Evolutionary conservation across 2,113 vertebrate species (phyloP), one percentile per base, ranked within the genome.

Genomic region (Perca schrenkii): DNA sequence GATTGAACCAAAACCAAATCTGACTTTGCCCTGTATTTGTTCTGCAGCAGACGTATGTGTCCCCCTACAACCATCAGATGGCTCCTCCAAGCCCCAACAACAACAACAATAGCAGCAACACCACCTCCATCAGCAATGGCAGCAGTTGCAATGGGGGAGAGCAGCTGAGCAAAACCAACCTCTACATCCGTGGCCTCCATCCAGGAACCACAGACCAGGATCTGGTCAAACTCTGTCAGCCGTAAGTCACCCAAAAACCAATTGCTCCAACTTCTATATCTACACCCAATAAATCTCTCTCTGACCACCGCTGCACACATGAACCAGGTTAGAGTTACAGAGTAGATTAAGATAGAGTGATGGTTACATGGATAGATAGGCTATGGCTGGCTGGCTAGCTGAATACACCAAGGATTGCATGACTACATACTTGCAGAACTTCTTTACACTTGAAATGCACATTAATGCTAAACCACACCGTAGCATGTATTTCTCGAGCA

Each of bases 161-260:
- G 85, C 97, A 97, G 89, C 95, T 98, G 89, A 98, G 97, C 93
- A 98, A 98, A 93, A 98, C 97, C 87, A 98, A 98, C 93, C 94
- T 98, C 60, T 98, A 98, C 89, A 98, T 98, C 90, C 96, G 97
- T 47, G 97, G 97, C 80, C 92, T 98, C 85, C 97, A 97, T 68
- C 97, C 97, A 2, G 96, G 96, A 88, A 98, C 97, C 82, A 98
- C 97, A 36, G 97, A 98, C 95, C 97, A 98, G 91, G 97, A 98
- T 91, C 96, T 98, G 46, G 97, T 97, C 92, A 97, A 98, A 91
- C 93, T 98, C 77, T 98, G 97, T 92, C 97, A 98, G 92, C 97
- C 96, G 97, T 98, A 94, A 97, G 97, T 96, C 81, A 68, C 54
- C 81, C 65, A 28, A 79, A 77, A 73, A 57, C 31, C 78, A 66